Conservation (phyloP, 2,888 invertebrate species). For the Chymomyza amoena region DNA sequence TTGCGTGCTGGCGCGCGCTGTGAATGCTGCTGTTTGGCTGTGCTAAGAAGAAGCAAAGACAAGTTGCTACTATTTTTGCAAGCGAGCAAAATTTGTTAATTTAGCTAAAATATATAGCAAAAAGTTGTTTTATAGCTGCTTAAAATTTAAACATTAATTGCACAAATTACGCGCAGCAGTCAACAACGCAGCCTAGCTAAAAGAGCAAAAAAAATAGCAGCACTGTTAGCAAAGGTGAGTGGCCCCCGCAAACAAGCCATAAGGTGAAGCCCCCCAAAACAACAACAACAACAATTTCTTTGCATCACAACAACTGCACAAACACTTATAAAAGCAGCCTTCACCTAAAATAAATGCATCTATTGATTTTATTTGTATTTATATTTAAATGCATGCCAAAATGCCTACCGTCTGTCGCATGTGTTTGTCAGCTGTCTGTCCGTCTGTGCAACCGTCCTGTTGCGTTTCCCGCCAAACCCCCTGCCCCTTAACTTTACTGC, state of each 20-base stretch:
- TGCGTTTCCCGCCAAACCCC: conserved; percentile 22
- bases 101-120: background rate
- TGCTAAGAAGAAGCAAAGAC: background rate
- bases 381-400: conserved; percentile 42
- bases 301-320: conserved; percentile 25
- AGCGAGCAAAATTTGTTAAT: background rate
- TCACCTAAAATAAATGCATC: conserved; percentile 59
- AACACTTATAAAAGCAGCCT: conserved; percentile 43
- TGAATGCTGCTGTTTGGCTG: background rate
- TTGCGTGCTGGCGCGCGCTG: background rate
- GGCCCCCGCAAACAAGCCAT: conserved; percentile 24
- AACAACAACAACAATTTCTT: conserved; percentile 36
- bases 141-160: background rate
- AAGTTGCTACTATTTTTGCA: background rate
- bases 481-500: conserved; percentile 4
- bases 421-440: conserved; percentile 9
- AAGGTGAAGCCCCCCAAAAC: conserved; percentile 28
- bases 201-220: background rate
- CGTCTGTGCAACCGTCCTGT: conserved; percentile 47
- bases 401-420: background rate
- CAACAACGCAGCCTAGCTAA: conserved; percentile 2
- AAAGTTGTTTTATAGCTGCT: background rate
- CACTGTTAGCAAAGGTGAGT: background rate
- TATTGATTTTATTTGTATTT: conserved; percentile 55
- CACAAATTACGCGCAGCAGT: conserved; percentile 7